Conservation (phyloP, 2,797 vertebrate species). For the Limosa lapponica region DNA sequence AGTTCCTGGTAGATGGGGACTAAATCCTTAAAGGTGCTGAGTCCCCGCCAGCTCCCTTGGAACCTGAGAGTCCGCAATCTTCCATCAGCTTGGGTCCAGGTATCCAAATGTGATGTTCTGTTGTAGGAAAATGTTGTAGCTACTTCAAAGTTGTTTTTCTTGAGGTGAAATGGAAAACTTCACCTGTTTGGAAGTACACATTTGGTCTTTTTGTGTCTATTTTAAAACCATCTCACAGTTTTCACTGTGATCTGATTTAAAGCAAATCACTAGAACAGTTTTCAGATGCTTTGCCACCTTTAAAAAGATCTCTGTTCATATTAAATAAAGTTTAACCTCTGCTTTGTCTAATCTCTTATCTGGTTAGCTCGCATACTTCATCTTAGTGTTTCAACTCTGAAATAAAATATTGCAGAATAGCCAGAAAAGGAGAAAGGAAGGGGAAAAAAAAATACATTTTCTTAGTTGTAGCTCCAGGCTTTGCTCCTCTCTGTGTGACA, state of each 20-base stretch:
- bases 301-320: background rate
- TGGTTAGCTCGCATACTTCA: background rate
- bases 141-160: background rate
- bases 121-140: background rate
- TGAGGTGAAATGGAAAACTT: background rate
- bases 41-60: background rate
- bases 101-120: background rate
- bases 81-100: background rate
- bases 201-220: background rate
- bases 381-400: background rate
- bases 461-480: background rate
- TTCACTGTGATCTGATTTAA: background rate
- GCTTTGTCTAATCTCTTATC: background rate
- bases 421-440: background rate
- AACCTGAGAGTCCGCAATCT: background rate
- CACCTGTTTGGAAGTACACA: background rate
- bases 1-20: background rate
- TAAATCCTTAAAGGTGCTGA: background rate
- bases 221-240: background rate
- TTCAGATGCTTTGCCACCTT: background rate
- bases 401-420: background rate
- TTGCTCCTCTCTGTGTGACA: background rate
- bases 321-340: constrained; percentile 1
- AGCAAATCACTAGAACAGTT: background rate
- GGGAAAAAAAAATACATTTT: background rate